Evolutionary conservation across 2,888 invertebrate genomes (phyloP), one percentile per base, ranked within the genome.

Genomic region (Eledone cirrhosa): DNA sequence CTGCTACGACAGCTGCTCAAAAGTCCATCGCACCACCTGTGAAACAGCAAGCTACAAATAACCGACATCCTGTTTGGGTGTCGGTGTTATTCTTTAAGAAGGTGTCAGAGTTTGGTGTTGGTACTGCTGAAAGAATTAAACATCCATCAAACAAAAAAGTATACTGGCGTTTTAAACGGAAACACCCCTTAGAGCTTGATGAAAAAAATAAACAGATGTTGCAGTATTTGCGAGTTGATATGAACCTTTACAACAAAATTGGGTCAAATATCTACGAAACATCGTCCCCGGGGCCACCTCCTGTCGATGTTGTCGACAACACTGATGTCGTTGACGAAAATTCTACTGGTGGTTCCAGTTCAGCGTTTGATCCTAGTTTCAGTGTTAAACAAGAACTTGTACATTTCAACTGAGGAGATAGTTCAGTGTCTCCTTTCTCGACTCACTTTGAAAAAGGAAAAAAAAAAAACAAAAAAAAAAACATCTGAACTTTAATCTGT

Each of bases 21-120:
- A 83, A 84, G 76, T 84, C 84, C 63, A 84, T 84, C n/a, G 81
- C 84, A 0, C 84, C 84, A n/a, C 83, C 83, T 69, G 84, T 84
- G 48, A 78, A 81, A 27, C 79, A 83, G 69, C 82, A 80, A 13
- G 83, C 83, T 2, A 84, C 82, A 27, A 82, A 82, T 78, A 84
- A 84, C 78, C 41, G 82, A 13, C 83, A 84, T 72, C 84, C 84
- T 7, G 82, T 82, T 1, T 84, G 84, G 84, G 84, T 82, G 0
- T 82, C 83, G 3, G 84, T 82, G 16, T 78, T 84, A n/a, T 84
- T 84, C 78, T 84, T 84, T 78, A 82, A 84, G 67, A 84, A 84
- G 74, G 83, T 81, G 3, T 81, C 81, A n/a, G 84, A 84, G 19
- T 69, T 84, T 24, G 83, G 82, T n/a, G 72, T 84, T 22, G 84